Evolutionary conservation across 2,797 vertebrate genomes (phyloP).

Genomic region (Sebastes reedi): DNA sequence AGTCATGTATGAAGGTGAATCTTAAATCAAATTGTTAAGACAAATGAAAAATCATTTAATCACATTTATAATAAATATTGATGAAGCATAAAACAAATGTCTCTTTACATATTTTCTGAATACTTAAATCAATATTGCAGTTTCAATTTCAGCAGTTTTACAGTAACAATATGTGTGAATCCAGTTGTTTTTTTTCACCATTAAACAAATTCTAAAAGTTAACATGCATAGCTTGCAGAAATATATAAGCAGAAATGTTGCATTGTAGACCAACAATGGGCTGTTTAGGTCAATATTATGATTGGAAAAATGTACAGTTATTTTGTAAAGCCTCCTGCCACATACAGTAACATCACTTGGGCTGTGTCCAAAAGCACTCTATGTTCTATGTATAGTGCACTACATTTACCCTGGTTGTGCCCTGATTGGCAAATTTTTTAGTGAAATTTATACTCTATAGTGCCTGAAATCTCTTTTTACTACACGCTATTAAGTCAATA

Average conservation of each 20-base stretch:
- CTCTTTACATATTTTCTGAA: background rate
- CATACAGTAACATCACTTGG: background rate
- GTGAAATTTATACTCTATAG: background rate
- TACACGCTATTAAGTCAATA: background rate
- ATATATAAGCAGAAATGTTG: background rate
- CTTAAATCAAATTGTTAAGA: background rate
- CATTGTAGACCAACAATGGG: background rate
- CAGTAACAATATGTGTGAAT: background rate
- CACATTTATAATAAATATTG: conserved; percentile 26
- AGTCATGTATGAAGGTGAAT: background rate
- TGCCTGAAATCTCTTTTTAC: background rate
- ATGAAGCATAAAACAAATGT: conserved; percentile 4
- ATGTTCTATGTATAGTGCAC: background rate
- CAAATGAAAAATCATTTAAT: background rate
- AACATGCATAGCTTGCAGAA: background rate
- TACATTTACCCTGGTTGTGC: background rate
- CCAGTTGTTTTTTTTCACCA: background rate
- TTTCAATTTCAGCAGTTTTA: background rate
- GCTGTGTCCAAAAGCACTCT: background rate
- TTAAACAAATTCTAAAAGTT: background rate
- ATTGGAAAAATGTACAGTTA: background rate
- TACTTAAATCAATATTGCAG: background rate
- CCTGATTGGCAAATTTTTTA: background rate
- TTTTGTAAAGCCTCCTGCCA: background rate
- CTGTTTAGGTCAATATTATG: background rate